Base-by-base conservation (phyloP, 2,888 invertebrate species). In the Tetrapedia diversipes region DNA sequence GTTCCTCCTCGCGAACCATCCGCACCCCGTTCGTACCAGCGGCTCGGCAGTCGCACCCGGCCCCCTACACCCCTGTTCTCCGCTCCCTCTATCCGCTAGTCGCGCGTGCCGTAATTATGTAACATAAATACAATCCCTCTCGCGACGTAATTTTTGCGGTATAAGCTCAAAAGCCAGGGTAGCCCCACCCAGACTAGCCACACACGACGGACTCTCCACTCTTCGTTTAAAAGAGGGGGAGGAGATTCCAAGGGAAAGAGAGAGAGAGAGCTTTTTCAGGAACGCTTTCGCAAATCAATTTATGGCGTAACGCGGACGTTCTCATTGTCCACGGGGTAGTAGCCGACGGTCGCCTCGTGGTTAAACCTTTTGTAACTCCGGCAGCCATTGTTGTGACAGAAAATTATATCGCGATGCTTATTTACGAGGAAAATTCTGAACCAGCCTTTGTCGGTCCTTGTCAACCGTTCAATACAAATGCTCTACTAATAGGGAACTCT, bases 201-300 rank as follows among this genome's bases (percentile, higher is more conserved):
- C 89, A 88, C 89, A 86, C 78, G 63, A 60, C 57, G 32, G 14
- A 16, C 49, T 49, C 67, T 51, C 45, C 27, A 59, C 81, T 60
- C 64, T 56, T 57, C 61, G 49, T 27, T 7, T n/a, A n/a, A n/a
- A n/a, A n/a, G n/a, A n/a, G n/a, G n/a, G n/a, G n/a, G n/a, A n/a
- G n/a, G n/a, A n/a, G n/a, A n/a, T n/a, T n/a, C n/a, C n/a, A n/a
- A n/a, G n/a, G n/a, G n/a, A n/a, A n/a, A n/a, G 63, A 24, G 47
- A 60, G 57, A n/a, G 37, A 68, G 70, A 77, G 83, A 72, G 83
- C 81, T 84, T 84, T 90, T 90, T 89, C 87, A 87, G 88, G 87
- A 87, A 87, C 89, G 89, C 87, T 89, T 88, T 88, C 87, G 89
- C 91, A 91, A 91, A 91, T 91, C 91, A 91, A 91, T 91, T 91